A percentile compares a stretch with the other conserved stretches of the same genome.
Conservation (phyloP, 2,113 vertebrate genomes). For the Sminthopsis crassicaudata region DNA sequence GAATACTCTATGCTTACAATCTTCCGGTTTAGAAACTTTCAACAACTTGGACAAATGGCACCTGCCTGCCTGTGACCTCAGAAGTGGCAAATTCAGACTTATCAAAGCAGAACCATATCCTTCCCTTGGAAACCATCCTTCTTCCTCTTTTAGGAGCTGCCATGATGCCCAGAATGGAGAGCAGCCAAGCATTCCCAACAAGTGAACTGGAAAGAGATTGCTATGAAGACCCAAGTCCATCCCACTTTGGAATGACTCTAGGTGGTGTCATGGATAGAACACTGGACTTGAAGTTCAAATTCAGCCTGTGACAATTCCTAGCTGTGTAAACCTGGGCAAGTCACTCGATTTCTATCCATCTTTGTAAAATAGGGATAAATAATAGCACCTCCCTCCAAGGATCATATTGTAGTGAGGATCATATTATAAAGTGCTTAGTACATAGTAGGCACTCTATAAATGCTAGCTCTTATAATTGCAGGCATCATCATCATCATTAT, state of each 20-base stretch:
- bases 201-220: neutral
- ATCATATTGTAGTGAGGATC: neutral
- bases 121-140: neutral
- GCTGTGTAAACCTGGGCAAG: neutral
- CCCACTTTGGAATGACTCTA: neutral
- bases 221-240: neutral
- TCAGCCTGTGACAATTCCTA: neutral
- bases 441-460: neutral
- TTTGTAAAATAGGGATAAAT: neutral
- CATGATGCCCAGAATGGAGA: too few species aligned
- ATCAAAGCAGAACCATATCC: too few species aligned
- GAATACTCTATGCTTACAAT: neutral
- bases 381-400: neutral
- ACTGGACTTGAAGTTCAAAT: neutral
- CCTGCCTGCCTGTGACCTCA: neutral
- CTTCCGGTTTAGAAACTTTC: neutral
- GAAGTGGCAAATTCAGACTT: neutral
- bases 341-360: neutral
- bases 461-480: neutral
- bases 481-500: neutral
- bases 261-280: neutral
- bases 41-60: neutral
- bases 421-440: neutral
- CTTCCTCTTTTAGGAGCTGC: neutral
- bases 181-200: too few species aligned